Evolutionary conservation across 2,113 vertebrate genomes (phyloP).

Genomic region (Boulengerochromis microlepis): DNA sequence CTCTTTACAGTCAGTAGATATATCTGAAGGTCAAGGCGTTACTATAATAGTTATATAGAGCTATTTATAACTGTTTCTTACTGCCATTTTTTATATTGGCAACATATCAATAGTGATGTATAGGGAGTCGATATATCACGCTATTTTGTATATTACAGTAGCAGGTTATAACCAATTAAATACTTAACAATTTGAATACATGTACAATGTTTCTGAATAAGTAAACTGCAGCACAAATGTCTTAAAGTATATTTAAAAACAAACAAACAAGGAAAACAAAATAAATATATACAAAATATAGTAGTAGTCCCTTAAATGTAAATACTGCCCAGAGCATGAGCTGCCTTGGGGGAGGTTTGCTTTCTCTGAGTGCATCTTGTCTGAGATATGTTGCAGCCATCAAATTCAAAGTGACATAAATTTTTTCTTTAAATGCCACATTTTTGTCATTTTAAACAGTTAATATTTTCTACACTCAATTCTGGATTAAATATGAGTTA

Average conservation of each 20-base stretch:
- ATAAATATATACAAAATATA: not conserved
- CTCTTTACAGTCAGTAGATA: rapidly evolving
- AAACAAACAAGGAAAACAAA: not conserved
- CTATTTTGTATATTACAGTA: not conserved
- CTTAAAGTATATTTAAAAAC: not conserved
- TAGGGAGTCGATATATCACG: not conserved
- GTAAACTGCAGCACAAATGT: not conserved
- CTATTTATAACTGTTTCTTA: not conserved
- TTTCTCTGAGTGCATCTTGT: not conserved
- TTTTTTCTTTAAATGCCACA: not conserved
- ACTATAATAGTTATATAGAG: not conserved
- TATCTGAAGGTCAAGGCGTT: not conserved
- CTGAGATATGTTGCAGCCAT: not conserved
- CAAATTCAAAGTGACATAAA: rapidly evolving
- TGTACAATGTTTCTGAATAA: not conserved
- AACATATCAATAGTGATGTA: not conserved
- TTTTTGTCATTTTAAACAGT: not conserved
- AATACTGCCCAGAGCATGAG: not conserved
- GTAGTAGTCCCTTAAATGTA: not conserved
- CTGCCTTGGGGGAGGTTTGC: not conserved
- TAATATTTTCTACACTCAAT: not conserved
- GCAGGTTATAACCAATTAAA: not conserved
- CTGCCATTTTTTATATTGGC: not conserved
- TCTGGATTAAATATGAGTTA: not conserved
- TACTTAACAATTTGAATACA: not conserved